Base-by-base conservation (phyloP, 2,797 vertebrate species). In the Gadopsis marmoratus region DNA sequence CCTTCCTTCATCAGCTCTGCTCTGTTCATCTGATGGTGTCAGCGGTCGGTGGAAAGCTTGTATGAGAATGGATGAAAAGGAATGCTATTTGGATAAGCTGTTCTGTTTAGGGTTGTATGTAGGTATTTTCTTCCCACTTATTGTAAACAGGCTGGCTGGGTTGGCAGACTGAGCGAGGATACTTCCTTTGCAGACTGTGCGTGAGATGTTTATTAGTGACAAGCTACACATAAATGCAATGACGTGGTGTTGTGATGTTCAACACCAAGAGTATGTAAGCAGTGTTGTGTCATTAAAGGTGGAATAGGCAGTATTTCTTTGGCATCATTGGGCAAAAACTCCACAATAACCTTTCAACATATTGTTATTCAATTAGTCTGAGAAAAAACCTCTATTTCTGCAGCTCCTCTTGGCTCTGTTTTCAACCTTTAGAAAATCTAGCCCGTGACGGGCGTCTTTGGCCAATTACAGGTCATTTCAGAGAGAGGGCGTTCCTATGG, bases 11-110 rank as follows among this genome's bases (percentile, higher is more conserved):
- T 91, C 87, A 31, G 55, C 79, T 87, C 61, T 59, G 51, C 53
- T 88, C 87, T 85, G 84, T 88, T 91, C 86, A 86, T 87, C 85
- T 90, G 85, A 91, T 61, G 63, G 85, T 74, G 86, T 93, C 91
- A 93, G 90, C 86, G 41, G 76, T 76, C 7, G 11, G 41, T 71
- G 73, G 56, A 74, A 86, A 68, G 82, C 66, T 80, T 23, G 71
- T 70, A 87, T 85, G 71, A 89, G 83, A 86, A 78, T 43, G 55
- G 53, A 87, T 89, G 69, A 91, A 86, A 87, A 71, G 66, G 54
- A 90, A 82, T 64, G 64, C 72, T 74, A 80, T 89, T 87, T 87
- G 74, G 81, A 88, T 90, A 84, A 90, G 74, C 83, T 71, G 58
- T 35, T 72, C 50, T 76, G 79, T 81, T 80, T 45, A 19, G 43